Conservation (phyloP, 37 sponge, comb jelly and placozoan genomes). For the Beroe ovata region DNA sequence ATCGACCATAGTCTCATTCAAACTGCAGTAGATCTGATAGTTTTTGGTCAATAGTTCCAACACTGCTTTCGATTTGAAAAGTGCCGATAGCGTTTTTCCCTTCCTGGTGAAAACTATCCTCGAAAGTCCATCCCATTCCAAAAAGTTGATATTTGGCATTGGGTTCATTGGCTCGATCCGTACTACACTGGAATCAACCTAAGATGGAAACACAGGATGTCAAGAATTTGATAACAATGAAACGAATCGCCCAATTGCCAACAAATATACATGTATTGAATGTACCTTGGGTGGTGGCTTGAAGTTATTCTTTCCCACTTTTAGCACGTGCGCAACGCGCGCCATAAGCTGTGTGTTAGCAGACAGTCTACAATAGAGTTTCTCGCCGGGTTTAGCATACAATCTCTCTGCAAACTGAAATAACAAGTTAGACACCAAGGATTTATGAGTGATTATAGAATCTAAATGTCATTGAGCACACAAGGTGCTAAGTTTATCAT, state of each 20-base stretch:
- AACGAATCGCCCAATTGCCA: too few species aligned
- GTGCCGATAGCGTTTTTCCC: slow-evolving; percentile 81
- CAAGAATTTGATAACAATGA: too few species aligned
- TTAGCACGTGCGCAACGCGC: slow-evolving; percentile 92
- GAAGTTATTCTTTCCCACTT: slow-evolving; percentile 95
- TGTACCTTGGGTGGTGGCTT: slow-evolving; percentile 86
- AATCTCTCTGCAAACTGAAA: slow-evolving; percentile 88
- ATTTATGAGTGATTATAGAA: too few species aligned
- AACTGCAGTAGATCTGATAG: slow-evolving; percentile 74
- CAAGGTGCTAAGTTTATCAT: too few species aligned
- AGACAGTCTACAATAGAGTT: slow-evolving; percentile 94
- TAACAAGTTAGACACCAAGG: too few species aligned
- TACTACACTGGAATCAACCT: slow-evolving; percentile 96
- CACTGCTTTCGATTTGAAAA: slow-evolving; percentile 84
- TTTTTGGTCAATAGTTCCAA: slow-evolving; percentile 85
- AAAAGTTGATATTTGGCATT: slow-evolving; percentile 87
- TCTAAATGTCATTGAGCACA: too few species aligned
- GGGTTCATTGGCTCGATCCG: slow-evolving; percentile 93
- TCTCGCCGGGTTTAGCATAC: slow-evolving; percentile 92
- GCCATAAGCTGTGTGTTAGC: slow-evolving; percentile 94
- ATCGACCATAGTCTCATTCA: slow-evolving; percentile 7
- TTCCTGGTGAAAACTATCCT: slow-evolving; percentile 83
- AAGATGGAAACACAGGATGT: too few species aligned
- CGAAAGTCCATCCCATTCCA: slow-evolving; percentile 93
- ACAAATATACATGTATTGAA: not conserved